Evolutionary conservation across 2,113 vertebrate species (phyloP).

Genomic region (Ciconia stormi): DNA sequence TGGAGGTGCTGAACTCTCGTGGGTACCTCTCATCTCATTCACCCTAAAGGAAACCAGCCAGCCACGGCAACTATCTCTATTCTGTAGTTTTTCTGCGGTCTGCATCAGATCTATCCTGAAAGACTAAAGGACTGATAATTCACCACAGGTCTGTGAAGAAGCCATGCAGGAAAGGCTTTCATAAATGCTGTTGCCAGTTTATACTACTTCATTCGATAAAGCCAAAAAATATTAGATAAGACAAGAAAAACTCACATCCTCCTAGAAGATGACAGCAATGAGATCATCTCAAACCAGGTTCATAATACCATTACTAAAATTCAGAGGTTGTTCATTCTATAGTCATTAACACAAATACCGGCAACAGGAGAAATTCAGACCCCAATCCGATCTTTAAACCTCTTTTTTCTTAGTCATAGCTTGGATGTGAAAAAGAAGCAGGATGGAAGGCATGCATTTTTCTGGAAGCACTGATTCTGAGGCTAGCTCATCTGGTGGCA

Average conservation of each 20-base stretch:
- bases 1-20: not conserved
- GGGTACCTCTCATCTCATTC: not conserved
- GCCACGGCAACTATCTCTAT: rapidly evolving
- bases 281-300: not conserved
- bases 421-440: not conserved
- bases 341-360: not conserved
- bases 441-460: not conserved
- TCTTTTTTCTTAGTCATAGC: not conserved
- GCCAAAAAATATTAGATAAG: not conserved
- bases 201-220: not conserved
- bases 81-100: not conserved
- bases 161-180: not conserved
- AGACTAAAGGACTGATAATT: not conserved
- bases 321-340: not conserved
- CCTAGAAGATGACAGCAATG: not conserved
- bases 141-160: not conserved
- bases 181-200: not conserved
- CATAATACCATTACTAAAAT: not conserved
- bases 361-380: not conserved
- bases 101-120: not conserved
- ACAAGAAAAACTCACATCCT: not conserved
- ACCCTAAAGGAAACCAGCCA: not conserved
- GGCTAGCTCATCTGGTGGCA: not conserved
- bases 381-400: not conserved
- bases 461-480: not conserved